These are phyloP conservation scores for Cathartes aura DNA, from an alignment of 2,113 vertebrate species.

Conservation along the genomic window DNA sequence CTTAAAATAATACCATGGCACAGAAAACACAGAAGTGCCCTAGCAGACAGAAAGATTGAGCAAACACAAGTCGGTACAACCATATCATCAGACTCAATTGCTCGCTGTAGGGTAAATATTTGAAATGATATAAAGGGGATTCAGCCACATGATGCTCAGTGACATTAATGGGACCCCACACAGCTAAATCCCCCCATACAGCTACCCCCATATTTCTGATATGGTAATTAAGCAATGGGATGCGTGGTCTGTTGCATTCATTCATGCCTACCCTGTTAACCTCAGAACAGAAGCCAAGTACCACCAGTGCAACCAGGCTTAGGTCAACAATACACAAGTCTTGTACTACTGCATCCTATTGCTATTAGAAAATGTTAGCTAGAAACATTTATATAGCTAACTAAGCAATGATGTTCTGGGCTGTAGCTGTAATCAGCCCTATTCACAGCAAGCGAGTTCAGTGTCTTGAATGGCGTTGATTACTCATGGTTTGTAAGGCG, in stretches of 20 bases:
- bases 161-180: background rate
- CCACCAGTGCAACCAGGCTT: background rate
- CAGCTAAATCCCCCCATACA: background rate
- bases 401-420: background rate
- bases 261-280: background rate
- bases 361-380: background rate
- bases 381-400: background rate
- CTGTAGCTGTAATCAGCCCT: slow-evolving; percentile 15
- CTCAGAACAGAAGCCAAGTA: background rate
- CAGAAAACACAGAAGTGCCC: background rate
- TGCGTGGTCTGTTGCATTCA: background rate
- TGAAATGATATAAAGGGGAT: background rate
- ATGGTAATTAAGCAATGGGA: background rate
- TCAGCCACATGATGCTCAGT: background rate
- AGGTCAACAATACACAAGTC: slow-evolving; percentile 6
- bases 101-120: background rate
- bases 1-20: background rate
- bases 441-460: background rate
- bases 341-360: background rate
- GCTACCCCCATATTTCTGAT: background rate
- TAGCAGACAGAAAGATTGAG: background rate
- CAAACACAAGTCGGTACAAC: accelerated
- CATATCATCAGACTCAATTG: background rate
- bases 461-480: slow-evolving; percentile 28
- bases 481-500: background rate